Conservation (phyloP, 2,888 invertebrate species). For the Ethmia dodecea region DNA sequence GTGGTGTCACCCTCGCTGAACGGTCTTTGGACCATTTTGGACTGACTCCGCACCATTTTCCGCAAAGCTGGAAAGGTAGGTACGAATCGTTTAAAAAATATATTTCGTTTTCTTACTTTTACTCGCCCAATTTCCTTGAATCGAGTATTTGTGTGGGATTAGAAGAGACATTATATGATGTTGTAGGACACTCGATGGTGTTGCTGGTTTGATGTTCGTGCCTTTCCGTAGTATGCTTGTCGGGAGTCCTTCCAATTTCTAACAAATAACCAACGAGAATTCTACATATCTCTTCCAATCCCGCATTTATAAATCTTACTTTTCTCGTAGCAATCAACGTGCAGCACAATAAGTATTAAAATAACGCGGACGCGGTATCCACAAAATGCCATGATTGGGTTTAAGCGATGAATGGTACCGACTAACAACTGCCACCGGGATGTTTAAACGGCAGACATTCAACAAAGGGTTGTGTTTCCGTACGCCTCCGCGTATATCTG, state of each 20-base stretch:
- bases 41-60: constrained; percentile 60
- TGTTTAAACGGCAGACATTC: constrained; percentile 31
- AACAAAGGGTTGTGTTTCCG: constrained; percentile 33
- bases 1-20: constrained; percentile 38
- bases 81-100: constrained; percentile 1
- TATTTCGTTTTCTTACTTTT: too few relatives aligned
- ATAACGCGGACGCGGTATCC: constrained; percentile 14
- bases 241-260: too few relatives aligned
- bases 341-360: constrained; percentile 21
- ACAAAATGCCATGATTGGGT: constrained; percentile 9
- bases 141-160: too few relatives aligned
- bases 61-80: constrained; percentile 44
- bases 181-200: too few relatives aligned
- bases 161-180: too few relatives aligned
- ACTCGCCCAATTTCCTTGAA: too few relatives aligned
- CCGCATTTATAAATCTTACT: too few relatives aligned
- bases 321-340: constrained; percentile 44
- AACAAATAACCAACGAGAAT: too few relatives aligned
- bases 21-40: constrained; percentile 63
- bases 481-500: constrained; percentile 11
- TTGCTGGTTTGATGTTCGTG: too few relatives aligned
- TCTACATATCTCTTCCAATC: too few relatives aligned
- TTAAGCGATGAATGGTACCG: constrained; percentile 5
- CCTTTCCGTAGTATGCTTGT: too few relatives aligned
- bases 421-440: constrained; percentile 15